Base-by-base conservation (phyloP, 2,888 invertebrate species). In the Carpatolechia fugitivella region DNA sequence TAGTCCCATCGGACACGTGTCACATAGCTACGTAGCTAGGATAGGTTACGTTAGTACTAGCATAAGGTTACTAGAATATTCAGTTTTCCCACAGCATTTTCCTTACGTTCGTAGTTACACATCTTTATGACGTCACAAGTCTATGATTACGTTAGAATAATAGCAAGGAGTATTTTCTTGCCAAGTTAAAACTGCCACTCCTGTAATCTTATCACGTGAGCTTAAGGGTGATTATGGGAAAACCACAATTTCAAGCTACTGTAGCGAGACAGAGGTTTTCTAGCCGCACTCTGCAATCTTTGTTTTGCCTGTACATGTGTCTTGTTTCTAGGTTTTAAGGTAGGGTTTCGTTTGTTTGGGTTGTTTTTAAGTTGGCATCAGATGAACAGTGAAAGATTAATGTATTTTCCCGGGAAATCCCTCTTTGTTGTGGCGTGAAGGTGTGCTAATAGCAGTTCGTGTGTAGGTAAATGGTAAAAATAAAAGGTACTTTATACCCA, bases 321-420 rank as follows among this genome's bases (percentile, higher is more conserved):
- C 11, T 41, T 18, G 18, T 18, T 11, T 41, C 1, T 3, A 41
- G 11, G 20, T 0, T 3, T 1, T 20, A 41, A 18, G 40, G 40
- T 41, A 3, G 20, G 8, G 18, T 20, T 41, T 41, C 0, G 20
- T 18, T 10, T 18, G 40, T 5, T 10, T 1, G 4, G 1, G 7
- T 1, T 11, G 3, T 10, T 18, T 18, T 11, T 41, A 11, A 18
- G 18, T 16, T 18, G 10, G 40, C 11, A 3, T 11, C 18, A 18
- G 40, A 18, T 41, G 40, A 11, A 18, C 18, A 46, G 46, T 46
- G 46, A 46, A 46, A 46, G 46, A 46, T 46, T 46, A 46, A 46
- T 46, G 46, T 46, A 14, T 46, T 46, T 46, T 46, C 24, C 24
- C 13, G 5, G 46, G 29, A 46, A 46, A 46, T 46, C 29, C 46